Conservation (phyloP, 2,113 vertebrate species). For the Corythaeola cristata region DNA sequence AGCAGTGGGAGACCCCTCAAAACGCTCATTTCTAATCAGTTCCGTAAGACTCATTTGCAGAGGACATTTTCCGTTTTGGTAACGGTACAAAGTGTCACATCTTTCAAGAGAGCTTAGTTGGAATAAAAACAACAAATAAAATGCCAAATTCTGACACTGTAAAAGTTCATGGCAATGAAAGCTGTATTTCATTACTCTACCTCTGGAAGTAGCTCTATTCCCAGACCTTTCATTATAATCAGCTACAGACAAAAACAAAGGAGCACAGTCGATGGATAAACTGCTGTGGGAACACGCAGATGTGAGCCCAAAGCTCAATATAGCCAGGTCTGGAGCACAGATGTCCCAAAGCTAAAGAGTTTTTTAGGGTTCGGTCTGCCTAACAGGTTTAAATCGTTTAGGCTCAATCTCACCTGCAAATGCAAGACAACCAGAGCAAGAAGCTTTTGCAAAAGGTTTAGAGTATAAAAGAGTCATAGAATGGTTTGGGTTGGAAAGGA, state of each 20-base stretch:
- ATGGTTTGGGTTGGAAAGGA: too few relatives aligned
- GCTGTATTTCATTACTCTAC: neutral
- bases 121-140: neutral
- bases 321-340: neutral
- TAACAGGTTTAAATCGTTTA: neutral
- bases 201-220: neutral
- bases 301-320: neutral
- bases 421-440: fast-evolving
- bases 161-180: neutral
- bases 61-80: neutral
- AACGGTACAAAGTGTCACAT: neutral
- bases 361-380: neutral
- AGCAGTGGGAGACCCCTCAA: neutral
- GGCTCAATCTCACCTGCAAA: neutral
- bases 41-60: neutral
- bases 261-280: fast-evolving
- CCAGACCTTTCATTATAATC: neutral
- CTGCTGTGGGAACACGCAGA: fast-evolving
- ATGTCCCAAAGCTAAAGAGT: neutral
- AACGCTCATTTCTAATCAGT: neutral
- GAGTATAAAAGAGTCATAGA: too few relatives aligned
- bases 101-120: neutral
- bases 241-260: neutral
- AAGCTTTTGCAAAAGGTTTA: neutral
- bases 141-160: neutral